A percentile compares a stretch with the other conserved stretches of the same genome.
phyloP scores from a whole-genome alignment of 2,797 vertebrate genomes.

The Rhodeus uyekii region DNA sequence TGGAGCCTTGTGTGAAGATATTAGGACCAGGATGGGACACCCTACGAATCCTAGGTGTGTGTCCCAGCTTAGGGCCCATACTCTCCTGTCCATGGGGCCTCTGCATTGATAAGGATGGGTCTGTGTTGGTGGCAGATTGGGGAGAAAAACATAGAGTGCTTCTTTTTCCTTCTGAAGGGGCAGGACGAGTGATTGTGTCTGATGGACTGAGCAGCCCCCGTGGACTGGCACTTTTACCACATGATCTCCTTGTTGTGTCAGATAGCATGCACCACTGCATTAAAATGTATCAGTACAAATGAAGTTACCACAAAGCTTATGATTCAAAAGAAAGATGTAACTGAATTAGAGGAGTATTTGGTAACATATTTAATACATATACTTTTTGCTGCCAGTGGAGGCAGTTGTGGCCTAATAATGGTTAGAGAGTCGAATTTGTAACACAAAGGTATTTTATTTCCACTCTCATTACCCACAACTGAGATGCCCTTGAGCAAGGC shows the following conservation, averaged over 20 bases:
- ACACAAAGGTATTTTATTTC: no score
- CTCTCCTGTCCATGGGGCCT: conserved; percentile 82
- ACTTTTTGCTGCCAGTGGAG: background rate
- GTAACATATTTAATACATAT: background rate
- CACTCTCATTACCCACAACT: no score
- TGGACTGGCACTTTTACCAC: conserved; percentile 75
- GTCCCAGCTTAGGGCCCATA: conserved; percentile 73
- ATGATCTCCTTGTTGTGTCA: conserved; percentile 76
- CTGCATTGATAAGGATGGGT: conserved; percentile 76
- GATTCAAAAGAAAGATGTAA: background rate
- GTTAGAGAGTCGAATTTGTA: no score
- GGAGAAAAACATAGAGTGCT: conserved; percentile 75
- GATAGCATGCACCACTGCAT: conserved; percentile 86
- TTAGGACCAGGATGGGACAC: conserved; percentile 78
- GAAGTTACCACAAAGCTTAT: background rate
- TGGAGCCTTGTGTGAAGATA: conserved; percentile 80
- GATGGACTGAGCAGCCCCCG: conserved; percentile 80
- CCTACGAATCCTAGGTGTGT: conserved; percentile 76
- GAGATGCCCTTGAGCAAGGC: no score
- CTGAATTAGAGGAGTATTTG: background rate
- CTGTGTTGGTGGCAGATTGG: conserved; percentile 82
- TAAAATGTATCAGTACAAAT: conserved; percentile 80
- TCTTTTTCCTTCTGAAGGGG: conserved; percentile 73
- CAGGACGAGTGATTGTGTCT: conserved; percentile 67
- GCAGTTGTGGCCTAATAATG: no score